Percentiles rank a stretch among this genome's conserved stretches.
phyloP scores from a whole-genome alignment of 1,140 invertebrate genomes.

The Pseudoatta argentina region DNA sequence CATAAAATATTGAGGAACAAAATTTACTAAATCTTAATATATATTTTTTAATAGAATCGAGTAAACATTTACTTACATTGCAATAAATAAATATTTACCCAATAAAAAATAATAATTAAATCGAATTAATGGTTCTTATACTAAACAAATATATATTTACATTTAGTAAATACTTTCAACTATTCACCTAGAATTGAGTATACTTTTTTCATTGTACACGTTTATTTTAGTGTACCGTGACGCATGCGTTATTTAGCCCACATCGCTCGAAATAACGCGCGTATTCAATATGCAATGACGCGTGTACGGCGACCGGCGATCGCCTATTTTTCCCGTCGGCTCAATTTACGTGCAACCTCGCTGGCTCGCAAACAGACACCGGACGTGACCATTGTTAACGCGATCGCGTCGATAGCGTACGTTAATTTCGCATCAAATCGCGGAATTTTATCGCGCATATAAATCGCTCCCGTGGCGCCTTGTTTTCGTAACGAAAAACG shows the following conservation, averaged over 20 bases:
- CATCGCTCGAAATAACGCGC: conserved; percentile 55
- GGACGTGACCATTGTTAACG: conserved; percentile 32
- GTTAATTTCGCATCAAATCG: conserved; percentile 47
- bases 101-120: too few relatives aligned
- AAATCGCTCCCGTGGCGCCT: conserved; percentile 70
- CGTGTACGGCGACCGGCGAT: conserved; percentile 10
- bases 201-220: neutral
- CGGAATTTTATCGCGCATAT: conserved; percentile 61
- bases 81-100: too few relatives aligned
- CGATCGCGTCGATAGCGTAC: conserved; percentile 63
- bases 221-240: conserved; percentile 3
- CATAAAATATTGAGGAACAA: too few relatives aligned
- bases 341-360: conserved; percentile 53
- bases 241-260: conserved; percentile 27
- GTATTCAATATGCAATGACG: conserved; percentile 43
- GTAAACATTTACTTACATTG: too few relatives aligned
- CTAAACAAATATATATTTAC: too few relatives aligned
- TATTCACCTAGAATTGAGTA: too few relatives aligned
- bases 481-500: conserved; percentile 67
- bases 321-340: conserved; percentile 47
- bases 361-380: conserved; percentile 28
- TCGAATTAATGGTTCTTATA: too few relatives aligned
- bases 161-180: too few relatives aligned
- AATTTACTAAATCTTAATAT: too few relatives aligned
- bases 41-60: too few relatives aligned